Percentiles rank a stretch among this genome's conserved stretches.
Evolutionary conservation across 1,140 invertebrate genomes (phyloP).

Genomic region (Campodea augens): DNA sequence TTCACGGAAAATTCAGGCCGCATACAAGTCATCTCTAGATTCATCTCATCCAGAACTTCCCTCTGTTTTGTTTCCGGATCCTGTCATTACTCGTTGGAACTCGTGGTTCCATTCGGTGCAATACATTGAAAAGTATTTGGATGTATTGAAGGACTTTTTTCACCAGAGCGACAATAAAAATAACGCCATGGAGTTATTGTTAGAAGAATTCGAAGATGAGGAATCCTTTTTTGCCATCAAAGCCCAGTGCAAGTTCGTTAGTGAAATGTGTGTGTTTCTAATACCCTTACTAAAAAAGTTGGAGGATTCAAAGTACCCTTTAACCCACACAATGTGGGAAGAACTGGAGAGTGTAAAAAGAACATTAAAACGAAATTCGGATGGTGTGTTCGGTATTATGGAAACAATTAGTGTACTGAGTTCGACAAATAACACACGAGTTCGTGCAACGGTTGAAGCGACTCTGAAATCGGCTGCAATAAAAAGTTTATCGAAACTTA

Average conservation of each 20-base stretch:
- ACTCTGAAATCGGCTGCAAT: neutral
- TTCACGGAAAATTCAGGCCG: too few relatives aligned
- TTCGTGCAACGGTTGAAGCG: neutral
- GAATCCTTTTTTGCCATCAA: neutral
- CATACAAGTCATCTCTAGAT: too few relatives aligned
- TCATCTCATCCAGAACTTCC: too few relatives aligned
- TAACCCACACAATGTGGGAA: slow-evolving; percentile 1
- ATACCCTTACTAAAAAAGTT: neutral
- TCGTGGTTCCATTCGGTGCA: too few relatives aligned
- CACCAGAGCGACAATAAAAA: slow-evolving; percentile 3
- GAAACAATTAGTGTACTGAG: neutral
- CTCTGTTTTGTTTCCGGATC: too few relatives aligned
- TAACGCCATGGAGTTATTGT: neutral
- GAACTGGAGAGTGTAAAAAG: neutral
- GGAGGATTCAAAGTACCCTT: slow-evolving; percentile 3
- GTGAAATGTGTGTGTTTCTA: neutral
- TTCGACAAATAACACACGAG: neutral
- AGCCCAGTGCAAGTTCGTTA: neutral
- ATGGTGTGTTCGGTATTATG: neutral
- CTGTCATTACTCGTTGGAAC: too few relatives aligned
- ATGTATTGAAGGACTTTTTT: neutral
- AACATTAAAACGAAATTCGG: neutral
- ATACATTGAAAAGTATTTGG: slow-evolving; percentile 1
- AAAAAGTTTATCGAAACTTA: neutral
- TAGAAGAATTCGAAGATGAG: neutral